These are phyloP conservation scores for Yponomeuta cagnagella DNA, from an alignment of 2,888 invertebrate genomes.

Conservation along the genomic window DNA sequence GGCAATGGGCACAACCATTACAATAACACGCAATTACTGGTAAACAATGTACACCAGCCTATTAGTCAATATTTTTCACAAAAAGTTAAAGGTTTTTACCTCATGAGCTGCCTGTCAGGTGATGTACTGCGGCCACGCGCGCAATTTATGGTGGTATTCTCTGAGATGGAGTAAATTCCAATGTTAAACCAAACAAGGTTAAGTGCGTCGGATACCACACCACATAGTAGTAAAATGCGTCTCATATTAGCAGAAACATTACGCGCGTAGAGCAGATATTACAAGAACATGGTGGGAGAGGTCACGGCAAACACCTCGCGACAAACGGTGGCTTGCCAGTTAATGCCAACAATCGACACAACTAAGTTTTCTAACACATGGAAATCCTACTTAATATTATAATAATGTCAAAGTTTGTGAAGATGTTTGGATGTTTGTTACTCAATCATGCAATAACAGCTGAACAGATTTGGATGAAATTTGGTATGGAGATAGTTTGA, in stretches of 20 bases:
- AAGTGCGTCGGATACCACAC: slow-evolving; percentile 42
- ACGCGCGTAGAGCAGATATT: slow-evolving; percentile 40
- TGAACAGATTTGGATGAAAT: too few species aligned
- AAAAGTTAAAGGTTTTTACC: neutral
- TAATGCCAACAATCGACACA: slow-evolving; percentile 17
- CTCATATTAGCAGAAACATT: slow-evolving; percentile 39
- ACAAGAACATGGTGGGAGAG: slow-evolving; percentile 42
- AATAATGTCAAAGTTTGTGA: too few species aligned
- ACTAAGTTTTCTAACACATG: slow-evolving; percentile 12
- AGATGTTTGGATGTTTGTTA: too few species aligned
- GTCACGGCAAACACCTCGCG: slow-evolving; percentile 62
- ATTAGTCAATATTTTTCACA: neutral
- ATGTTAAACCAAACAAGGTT: slow-evolving; percentile 52
- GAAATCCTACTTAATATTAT: neutral
- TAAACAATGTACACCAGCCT: neutral
- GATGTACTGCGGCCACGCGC: neutral
- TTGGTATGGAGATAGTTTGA: too few species aligned
- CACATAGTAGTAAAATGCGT: slow-evolving; percentile 14
- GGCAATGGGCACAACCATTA: slow-evolving; percentile 25
- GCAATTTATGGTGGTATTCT: slow-evolving; percentile 18
- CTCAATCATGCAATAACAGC: too few species aligned
- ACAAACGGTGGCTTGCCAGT: slow-evolving; percentile 44
- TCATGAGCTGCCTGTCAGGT: neutral
- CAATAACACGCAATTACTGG: slow-evolving; percentile 36
- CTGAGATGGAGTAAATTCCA: neutral